phyloP scores from a whole-genome alignment of 2,888 invertebrate genomes.

The Adelphocoris suturalis region DNA sequence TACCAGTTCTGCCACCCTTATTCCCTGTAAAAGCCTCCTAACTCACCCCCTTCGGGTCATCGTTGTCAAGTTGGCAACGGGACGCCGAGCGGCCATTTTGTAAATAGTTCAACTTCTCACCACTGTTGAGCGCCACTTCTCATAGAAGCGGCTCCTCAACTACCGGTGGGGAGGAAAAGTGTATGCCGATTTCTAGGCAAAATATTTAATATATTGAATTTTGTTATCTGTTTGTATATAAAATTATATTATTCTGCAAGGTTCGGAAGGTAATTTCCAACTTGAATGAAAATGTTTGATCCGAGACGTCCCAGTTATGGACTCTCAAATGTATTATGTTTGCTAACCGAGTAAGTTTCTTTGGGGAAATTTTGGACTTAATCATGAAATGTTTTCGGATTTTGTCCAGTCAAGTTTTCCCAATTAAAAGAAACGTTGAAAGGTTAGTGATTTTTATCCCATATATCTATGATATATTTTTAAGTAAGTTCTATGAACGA shows the following conservation, averaged over 20 bases:
- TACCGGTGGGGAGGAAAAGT: constrained; percentile 73
- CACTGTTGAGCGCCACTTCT: constrained; percentile 53
- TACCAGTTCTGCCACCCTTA: constrained; percentile 99
- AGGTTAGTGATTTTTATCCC: constrained; percentile 90
- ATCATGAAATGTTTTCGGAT: constrained; percentile 35
- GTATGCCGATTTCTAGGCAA: constrained; percentile 76
- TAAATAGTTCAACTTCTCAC: constrained; percentile 70
- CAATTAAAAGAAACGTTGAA: constrained; percentile 74
- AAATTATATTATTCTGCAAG: constrained; percentile 56
- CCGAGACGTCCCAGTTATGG: constrained; percentile 25
- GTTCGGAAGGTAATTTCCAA: constrained; percentile 81
- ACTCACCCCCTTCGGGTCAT: constrained; percentile 69
- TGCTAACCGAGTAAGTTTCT: constrained; percentile 75
- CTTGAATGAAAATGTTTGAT: constrained; percentile 71
- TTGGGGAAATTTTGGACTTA: constrained; percentile 14
- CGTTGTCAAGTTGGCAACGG: constrained; percentile 61
- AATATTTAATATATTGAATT: constrained; percentile 51
- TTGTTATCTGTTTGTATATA: constrained; percentile 58
- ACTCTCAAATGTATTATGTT: constrained; percentile 73
- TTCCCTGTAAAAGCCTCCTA: constrained; percentile 83
- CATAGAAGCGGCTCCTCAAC: constrained; percentile 55
- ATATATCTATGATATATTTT: constrained; percentile 99
- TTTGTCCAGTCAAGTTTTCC: constrained; percentile 33
- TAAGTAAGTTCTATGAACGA: constrained; percentile 97
- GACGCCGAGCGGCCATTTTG: constrained; percentile 44